These are phyloP conservation scores for Nephotettix cincticeps DNA, from an alignment of 1,140 invertebrate genomes.

Conservation along the genomic window DNA sequence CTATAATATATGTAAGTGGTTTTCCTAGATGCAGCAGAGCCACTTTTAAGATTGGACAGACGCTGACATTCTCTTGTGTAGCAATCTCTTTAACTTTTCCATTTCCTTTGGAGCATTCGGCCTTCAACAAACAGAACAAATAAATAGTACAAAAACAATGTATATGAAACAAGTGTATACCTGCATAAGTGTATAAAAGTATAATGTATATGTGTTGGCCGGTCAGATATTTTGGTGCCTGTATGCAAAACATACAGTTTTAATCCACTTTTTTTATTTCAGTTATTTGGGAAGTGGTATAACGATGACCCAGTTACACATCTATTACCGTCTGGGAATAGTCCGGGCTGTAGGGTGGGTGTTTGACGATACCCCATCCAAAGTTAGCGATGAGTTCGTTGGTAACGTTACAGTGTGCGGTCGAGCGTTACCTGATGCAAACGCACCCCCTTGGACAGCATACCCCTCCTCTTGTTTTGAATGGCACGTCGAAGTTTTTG, in stretches of 20 bases:
- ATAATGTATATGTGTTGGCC: no score
- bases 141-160: neutral
- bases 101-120: neutral
- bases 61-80: neutral
- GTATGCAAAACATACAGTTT: no score
- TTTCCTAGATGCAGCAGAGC: neutral
- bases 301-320: constrained; percentile 28
- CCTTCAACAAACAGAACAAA: neutral
- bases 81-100: neutral
- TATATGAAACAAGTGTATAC: no score
- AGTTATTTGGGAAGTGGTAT: constrained; percentile 24
- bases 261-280: constrained; percentile 20
- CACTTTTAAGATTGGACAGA: neutral
- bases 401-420: no score
- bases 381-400: no score
- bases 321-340: constrained; percentile 31
- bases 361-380: no score
- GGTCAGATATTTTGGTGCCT: no score
- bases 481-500: no score
- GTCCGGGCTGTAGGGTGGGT: neutral
- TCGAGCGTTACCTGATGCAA: no score
- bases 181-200: no score
- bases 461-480: no score
- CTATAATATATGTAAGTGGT: neutral
- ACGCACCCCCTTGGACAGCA: no score